phyloP scores from a whole-genome alignment of 2,797 vertebrate species.

The Gymnocypris eckloni region DNA sequence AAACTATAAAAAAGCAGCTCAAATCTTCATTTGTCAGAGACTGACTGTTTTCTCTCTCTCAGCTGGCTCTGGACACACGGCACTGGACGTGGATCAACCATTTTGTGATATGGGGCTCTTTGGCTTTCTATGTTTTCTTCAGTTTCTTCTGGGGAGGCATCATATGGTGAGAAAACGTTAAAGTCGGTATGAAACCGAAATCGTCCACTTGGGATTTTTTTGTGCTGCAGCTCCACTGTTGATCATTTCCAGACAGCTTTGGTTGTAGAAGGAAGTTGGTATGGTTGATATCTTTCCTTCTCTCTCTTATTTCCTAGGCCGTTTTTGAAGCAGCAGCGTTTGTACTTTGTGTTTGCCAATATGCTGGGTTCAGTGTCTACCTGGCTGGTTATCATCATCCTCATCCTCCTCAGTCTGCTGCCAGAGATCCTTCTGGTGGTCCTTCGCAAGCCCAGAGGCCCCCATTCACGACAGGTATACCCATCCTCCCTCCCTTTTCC shows the following conservation, averaged over 20 bases:
- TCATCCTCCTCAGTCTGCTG: conserved; percentile 93
- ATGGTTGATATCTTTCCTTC: not conserved
- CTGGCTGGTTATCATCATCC: conserved; percentile 95
- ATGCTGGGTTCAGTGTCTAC: conserved; percentile 93
- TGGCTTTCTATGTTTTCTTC: conserved; percentile 97
- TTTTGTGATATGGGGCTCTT: conserved; percentile 97
- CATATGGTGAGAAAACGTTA: conserved; percentile 86
- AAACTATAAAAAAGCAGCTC: not conserved
- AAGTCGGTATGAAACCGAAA: not conserved
- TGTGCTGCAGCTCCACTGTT: not conserved
- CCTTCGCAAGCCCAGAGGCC: conserved; percentile 84
- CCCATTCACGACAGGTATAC: conserved; percentile 86
- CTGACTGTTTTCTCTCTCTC: conserved; percentile 33
- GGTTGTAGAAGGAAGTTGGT: not conserved
- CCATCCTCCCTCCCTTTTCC: not conserved
- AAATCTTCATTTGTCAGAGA: not conserved
- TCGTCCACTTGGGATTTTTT: not conserved
- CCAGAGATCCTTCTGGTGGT: conserved; percentile 91
- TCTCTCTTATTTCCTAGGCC: conserved; percentile 82
- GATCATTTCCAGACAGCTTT: not conserved
- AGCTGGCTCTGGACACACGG: conserved; percentile 96
- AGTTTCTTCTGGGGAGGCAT: conserved; percentile 99
- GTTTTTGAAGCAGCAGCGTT: conserved; percentile 93
- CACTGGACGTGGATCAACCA: conserved; percentile 99
- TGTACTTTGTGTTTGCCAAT: conserved; percentile 97